Percentiles rank a stretch among this genome's conserved stretches.
phyloP scores from a whole-genome alignment of 1,140 invertebrate genomes.

The Telenomus remus region DNA sequence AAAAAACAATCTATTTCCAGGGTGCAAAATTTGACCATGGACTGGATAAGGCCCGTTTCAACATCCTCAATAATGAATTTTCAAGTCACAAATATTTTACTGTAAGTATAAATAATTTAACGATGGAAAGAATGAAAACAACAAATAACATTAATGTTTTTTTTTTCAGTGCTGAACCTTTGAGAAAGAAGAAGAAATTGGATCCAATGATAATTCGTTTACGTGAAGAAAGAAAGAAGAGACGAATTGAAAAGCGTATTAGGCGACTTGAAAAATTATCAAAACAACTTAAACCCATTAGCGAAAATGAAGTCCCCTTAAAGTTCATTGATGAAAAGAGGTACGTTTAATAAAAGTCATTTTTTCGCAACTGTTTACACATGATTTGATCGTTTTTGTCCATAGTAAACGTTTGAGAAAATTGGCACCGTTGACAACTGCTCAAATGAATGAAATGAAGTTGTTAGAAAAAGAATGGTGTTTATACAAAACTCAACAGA shows the following conservation, averaged over 20 bases:
- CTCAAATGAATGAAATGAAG: constrained; percentile 76
- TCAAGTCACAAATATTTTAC: too few species aligned
- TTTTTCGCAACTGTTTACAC: constrained; percentile 11
- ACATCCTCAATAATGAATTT: too few species aligned
- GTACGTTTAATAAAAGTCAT: constrained; percentile 72
- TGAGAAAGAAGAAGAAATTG: constrained; percentile 91
- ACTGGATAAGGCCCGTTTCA: too few species aligned
- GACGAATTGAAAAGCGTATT: constrained; percentile 89
- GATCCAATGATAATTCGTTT: constrained; percentile 86
- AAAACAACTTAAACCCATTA: constrained; percentile 87
- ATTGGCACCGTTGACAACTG: constrained; percentile 66
- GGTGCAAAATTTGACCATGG: too few species aligned
- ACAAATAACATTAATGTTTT: too few species aligned
- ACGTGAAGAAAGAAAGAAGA: constrained; percentile 86
- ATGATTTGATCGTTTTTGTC: constrained; percentile 12
- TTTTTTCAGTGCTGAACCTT: constrained; percentile 82
- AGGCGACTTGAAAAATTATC: constrained; percentile 84
- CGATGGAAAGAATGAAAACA: too few species aligned
- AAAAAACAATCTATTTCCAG: too few species aligned
- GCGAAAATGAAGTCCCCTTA: constrained; percentile 84
- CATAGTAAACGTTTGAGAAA: constrained; percentile 77
- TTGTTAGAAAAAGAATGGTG: constrained; percentile 84
- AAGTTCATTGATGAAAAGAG: constrained; percentile 79
- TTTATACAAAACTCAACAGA: constrained; percentile 80
- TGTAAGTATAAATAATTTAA: too few species aligned